Evolutionary conservation across 35 echinoderm and acorn worm genomes (phyloP).

Genomic region (Diadema setosum): DNA sequence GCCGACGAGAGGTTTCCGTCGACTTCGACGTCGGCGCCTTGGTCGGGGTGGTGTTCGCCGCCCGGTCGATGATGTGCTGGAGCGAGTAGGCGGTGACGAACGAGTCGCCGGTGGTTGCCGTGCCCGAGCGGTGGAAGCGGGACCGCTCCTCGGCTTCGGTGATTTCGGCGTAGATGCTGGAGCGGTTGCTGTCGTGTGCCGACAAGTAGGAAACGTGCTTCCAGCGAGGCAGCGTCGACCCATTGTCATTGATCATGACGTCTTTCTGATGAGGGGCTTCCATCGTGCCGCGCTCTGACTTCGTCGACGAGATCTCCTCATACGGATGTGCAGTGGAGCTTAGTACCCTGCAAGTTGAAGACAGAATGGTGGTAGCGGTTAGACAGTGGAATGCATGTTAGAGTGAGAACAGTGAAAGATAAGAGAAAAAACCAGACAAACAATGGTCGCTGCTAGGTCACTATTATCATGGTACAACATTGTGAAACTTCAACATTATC

Average conservation of each 20-base stretch:
- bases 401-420: too few relatives aligned
- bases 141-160: constrained; percentile 24
- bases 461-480: too few relatives aligned
- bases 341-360: neutral
- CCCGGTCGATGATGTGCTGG: neutral
- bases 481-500: too few relatives aligned
- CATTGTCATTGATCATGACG: neutral
- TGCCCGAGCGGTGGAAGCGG: constrained; percentile 10
- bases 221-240: neutral
- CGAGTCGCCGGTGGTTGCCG: constrained; percentile 6
- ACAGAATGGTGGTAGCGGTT: too few relatives aligned
- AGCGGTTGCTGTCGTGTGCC: constrained; percentile 24
- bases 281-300: neutral
- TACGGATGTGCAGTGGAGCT: constrained; percentile 4
- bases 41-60: neutral
- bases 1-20: neutral
- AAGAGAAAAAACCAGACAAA: too few relatives aligned
- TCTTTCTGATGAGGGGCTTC: neutral
- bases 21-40: too few relatives aligned
- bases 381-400: too few relatives aligned
- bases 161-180: constrained; percentile 54
- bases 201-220: constrained; percentile 21
- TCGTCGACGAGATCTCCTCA: constrained; percentile 8
- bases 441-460: too few relatives aligned
- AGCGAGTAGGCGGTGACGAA: constrained; percentile 28